Evolutionary conservation across 1,140 invertebrate species (phyloP), one percentile per base, ranked within the genome.

Genomic region (roundworm (Caenorhabditis elegans)): DNA sequence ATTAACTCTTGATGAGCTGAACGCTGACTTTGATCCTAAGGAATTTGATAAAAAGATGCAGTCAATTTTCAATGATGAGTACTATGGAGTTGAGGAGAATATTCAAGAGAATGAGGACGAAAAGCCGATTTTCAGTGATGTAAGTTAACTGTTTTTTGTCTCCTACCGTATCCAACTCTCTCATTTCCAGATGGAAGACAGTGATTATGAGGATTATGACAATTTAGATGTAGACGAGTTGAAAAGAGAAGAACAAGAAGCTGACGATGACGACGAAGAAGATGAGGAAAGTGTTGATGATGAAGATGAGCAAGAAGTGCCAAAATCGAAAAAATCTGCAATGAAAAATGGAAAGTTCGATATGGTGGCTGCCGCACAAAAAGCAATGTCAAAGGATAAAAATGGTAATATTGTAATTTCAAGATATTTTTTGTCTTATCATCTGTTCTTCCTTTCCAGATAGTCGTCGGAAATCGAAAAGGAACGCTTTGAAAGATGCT

Each of bases 11-110:
- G 87, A 92, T 10, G 92, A 93, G 87, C 89, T 94, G 2, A 93
- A 96, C 80, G 94, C 92, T n/a, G 96, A 98, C 88, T 98, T 98
- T 91, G 95, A 98, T 91, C 95, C 96, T 0, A 93, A 93, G 26
- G 93, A 94, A 82, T 93, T 98, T 90, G 96, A 98, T 90, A 91
- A 92, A 79, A 93, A 93, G 86, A 98, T 98, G 96, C 91, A 91
- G 86, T 91, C 91, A 87, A 90, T 96, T 53, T 97, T 97, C 90
- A 93, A 94, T 90, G 93, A 96, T 48, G 92, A 95, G 55, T 97
- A 94, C 91, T 98, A 98, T 86, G 86, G 87, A 87, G 91, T 92
- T 24, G 88, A 84, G 10, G 91, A 92, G 82, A 65, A 81, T 76
- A 11, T 48, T 15, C n/a, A 70, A 36, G 82, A 78, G n/a, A 77